Conservation (phyloP, 92 coral and sea anemone genomes). For the Actinostola sp. region DNA sequence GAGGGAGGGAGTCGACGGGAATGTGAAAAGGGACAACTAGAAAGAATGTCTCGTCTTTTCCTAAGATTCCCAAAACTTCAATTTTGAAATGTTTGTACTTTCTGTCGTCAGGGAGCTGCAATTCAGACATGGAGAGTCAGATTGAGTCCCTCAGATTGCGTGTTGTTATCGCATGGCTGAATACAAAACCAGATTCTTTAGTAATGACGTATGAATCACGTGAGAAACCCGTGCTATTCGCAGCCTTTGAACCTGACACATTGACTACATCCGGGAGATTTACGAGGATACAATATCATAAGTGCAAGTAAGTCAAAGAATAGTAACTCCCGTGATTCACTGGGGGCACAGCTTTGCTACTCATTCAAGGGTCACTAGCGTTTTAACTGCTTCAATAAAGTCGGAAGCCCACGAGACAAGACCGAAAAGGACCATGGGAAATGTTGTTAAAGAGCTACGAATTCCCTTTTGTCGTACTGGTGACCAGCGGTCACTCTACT, state of each 20-base stretch:
- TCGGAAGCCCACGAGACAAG: no score
- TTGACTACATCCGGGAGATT: slow-evolving; percentile 52
- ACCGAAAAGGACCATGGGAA: no score
- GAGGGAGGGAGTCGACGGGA: no score
- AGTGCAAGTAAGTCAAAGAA: slow-evolving; percentile 45
- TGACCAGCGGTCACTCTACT: no score
- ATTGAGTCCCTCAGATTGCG: slow-evolving; percentile 43
- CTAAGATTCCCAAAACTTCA: no score
- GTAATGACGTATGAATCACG: slow-evolving; percentile 35
- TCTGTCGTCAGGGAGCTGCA: slow-evolving; percentile 9
- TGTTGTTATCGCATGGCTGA: slow-evolving; percentile 63
- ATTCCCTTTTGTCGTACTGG: no score
- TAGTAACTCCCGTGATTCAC: neutral
- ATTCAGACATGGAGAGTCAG: slow-evolving; percentile 31
- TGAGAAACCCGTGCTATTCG: slow-evolving; percentile 55
- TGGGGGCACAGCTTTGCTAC: neutral
- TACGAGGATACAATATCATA: slow-evolving; percentile 60
- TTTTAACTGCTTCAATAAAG: no score
- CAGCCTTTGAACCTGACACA: slow-evolving; percentile 54
- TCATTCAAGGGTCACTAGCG: no score
- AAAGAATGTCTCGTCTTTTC: no score
- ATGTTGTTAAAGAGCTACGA: no score
- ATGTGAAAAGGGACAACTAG: no score
- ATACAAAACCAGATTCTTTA: slow-evolving; percentile 13
- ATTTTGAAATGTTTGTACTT: neutral